Conservation (phyloP, 2,113 vertebrate genomes). For the Elaphurus davidianus region DNA sequence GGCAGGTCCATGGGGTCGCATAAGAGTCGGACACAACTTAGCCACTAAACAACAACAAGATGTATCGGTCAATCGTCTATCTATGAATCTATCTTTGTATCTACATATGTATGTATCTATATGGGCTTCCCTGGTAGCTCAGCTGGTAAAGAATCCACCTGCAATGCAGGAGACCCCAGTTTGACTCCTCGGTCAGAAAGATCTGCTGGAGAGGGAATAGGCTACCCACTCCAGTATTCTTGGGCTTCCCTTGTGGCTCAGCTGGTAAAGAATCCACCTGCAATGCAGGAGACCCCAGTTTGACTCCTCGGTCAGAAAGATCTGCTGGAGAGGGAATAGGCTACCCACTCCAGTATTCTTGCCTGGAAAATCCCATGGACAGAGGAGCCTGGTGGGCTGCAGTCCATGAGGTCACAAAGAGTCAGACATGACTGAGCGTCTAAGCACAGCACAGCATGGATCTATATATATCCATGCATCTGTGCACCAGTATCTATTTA, state of each 20-base stretch:
- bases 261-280: not conserved
- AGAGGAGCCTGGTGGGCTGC: not conserved
- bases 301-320: too few relatives aligned
- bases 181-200: not conserved
- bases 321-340: too few relatives aligned
- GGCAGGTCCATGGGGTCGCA: not conserved
- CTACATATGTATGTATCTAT: not conserved
- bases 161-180: not conserved
- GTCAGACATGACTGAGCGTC: rapidly evolving
- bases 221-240: not conserved
- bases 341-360: not conserved
- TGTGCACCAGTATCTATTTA: rapidly evolving
- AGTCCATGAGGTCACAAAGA: not conserved
- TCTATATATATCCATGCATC: not conserved
- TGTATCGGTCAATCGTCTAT: not conserved
- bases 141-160: not conserved
- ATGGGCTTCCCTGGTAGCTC: not conserved
- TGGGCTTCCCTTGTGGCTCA: not conserved
- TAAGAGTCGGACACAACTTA: not conserved
- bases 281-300: not conserved
- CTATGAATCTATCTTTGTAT: not conserved
- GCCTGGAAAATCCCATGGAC: not conserved
- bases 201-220: not conserved
- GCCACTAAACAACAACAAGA: not conserved
- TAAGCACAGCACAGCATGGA: not conserved